Evolutionary conservation across 2,888 invertebrate genomes (phyloP).

Genomic region (Andrena haemorrhoa): DNA sequence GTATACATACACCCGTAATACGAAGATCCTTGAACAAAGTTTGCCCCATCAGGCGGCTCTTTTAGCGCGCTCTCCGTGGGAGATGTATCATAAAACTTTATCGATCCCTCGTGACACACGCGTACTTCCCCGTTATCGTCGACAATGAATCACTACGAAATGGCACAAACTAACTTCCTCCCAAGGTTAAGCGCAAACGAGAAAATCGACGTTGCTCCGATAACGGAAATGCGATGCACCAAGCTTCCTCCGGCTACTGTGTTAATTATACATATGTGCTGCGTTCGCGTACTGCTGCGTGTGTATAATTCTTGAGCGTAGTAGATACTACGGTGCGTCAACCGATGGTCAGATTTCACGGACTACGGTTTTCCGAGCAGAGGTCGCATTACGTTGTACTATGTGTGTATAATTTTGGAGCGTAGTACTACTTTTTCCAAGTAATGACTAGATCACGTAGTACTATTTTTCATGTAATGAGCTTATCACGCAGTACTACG

Average conservation of each 20-base stretch:
- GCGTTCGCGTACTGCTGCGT: too few relatives aligned
- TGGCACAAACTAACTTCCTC: constrained; percentile 26
- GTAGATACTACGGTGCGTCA: too few relatives aligned
- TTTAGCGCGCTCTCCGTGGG: not conserved
- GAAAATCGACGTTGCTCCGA: not conserved
- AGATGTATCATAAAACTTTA: constrained; percentile 49
- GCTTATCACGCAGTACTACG: too few relatives aligned
- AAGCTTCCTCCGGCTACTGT: too few relatives aligned
- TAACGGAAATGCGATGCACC: not conserved
- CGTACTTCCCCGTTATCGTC: constrained; percentile 59
- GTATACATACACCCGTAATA: not conserved
- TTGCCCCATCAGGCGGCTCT: not conserved
- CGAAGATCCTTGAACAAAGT: not conserved
- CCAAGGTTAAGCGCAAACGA: constrained; percentile 39
- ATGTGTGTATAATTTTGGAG: too few relatives aligned
- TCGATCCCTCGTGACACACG: constrained; percentile 47
- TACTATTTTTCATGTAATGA: too few relatives aligned
- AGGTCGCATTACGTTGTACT: too few relatives aligned
- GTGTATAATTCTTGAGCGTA: too few relatives aligned
- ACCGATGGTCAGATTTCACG: too few relatives aligned
- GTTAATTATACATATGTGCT: too few relatives aligned
- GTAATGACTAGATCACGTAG: not conserved
- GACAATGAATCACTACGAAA: constrained; percentile 55
- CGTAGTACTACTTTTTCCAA: too few relatives aligned
- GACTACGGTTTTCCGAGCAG: too few relatives aligned